phyloP scores from a whole-genome alignment of 1,140 invertebrate genomes.

The Lordiphosa mommai region DNA sequence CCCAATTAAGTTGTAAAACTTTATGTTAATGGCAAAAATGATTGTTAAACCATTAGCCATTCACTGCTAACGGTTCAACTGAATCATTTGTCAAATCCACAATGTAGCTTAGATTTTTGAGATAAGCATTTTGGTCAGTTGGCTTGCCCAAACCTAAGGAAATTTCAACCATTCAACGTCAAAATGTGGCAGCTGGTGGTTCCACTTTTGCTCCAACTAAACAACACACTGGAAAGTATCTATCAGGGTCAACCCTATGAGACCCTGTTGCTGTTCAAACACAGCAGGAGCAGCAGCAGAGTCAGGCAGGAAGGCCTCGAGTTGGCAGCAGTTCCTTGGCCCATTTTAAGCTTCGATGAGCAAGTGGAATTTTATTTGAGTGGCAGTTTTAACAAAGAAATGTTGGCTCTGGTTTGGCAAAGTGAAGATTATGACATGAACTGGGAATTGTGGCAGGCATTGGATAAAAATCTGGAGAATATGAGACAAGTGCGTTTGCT shows the following conservation, averaged over 20 bases:
- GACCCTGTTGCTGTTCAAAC: slow-evolving; percentile 23
- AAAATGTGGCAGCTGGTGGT: slow-evolving; percentile 35
- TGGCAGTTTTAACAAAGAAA: slow-evolving; percentile 17
- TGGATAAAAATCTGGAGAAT: slow-evolving; percentile 41
- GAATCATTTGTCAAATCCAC: slow-evolving; percentile 30
- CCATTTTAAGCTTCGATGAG: slow-evolving; percentile 24
- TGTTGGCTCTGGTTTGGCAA: slow-evolving; percentile 36
- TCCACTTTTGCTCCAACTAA: slow-evolving; percentile 17
- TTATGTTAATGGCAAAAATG: slow-evolving; percentile 21
- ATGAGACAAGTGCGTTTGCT: slow-evolving; percentile 43
- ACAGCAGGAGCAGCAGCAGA: slow-evolving; percentile 11
- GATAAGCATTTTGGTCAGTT: neutral
- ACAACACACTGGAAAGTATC: slow-evolving; percentile 19
- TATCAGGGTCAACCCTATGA: slow-evolving; percentile 22
- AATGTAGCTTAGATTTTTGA: slow-evolving; percentile 31
- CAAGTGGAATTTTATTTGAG: slow-evolving; percentile 25
- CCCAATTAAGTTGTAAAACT: neutral
- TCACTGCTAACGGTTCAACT: no score
- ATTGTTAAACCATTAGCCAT: slow-evolving; percentile 14
- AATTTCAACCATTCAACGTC: slow-evolving; percentile 3
- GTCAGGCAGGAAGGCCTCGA: neutral
- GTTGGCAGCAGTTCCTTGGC: neutral
- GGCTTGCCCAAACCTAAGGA: neutral
- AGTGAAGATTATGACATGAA: slow-evolving; percentile 9
- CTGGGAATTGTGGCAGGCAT: slow-evolving; percentile 33